These are phyloP conservation scores for Ornithoptera alexandrae DNA, from an alignment of 2,888 invertebrate species.

Conservation along the genomic window DNA sequence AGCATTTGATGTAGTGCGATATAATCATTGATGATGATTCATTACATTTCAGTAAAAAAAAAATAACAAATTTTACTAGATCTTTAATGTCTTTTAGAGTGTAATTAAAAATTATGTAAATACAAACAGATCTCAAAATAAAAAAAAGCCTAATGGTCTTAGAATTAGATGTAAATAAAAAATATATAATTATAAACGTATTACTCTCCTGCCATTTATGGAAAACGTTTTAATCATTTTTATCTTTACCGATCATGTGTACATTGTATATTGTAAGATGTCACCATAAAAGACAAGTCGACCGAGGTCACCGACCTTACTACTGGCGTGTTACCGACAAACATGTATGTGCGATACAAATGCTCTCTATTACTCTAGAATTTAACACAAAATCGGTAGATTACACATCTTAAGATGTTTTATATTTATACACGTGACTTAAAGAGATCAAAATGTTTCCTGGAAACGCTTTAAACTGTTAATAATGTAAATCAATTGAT, in stretches of 20 bases:
- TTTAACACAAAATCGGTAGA: conserved; percentile 30
- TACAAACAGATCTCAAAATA: neutral
- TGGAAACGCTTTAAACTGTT: conserved; percentile 1
- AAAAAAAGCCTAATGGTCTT: neutral
- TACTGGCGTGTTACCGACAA: conserved; percentile 39
- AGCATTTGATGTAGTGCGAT: too few species aligned
- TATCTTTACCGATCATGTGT: conserved; percentile 27
- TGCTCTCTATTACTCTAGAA: conserved; percentile 22
- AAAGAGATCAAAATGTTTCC: neutral
- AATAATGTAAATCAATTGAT: neutral
- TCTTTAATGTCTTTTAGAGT: too few species aligned
- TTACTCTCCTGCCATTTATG: neutral
- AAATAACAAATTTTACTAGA: too few species aligned
- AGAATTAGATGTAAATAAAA: neutral
- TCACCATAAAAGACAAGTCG: conserved; percentile 35
- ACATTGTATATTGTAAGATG: conserved; percentile 18
- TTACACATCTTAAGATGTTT: conserved; percentile 33
- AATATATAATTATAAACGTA: neutral
- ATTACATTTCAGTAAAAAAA: too few species aligned
- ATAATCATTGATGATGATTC: too few species aligned
- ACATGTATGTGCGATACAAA: conserved; percentile 23
- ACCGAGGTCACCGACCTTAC: conserved; percentile 43
- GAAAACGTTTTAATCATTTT: conserved; percentile 16
- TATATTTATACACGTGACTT: conserved; percentile 36
- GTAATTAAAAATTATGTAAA: neutral